These are phyloP conservation scores for Dryocosmus kuriphilus DNA, from an alignment of 2,888 invertebrate genomes.

Conservation along the genomic window DNA sequence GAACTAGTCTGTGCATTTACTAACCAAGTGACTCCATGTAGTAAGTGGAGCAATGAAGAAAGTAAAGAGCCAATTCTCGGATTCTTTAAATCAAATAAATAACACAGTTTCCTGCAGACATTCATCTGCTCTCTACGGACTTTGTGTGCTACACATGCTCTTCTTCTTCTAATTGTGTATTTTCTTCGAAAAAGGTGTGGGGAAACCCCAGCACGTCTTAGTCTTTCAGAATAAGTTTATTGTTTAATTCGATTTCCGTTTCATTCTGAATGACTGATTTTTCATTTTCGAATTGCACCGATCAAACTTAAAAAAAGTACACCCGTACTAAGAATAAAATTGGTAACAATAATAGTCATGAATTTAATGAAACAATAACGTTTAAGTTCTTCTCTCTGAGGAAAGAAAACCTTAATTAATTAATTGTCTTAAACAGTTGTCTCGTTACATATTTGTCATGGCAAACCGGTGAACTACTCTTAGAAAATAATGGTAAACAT, in stretches of 20 bases:
- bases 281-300: neutral
- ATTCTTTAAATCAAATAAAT: conserved; percentile 29
- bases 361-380: neutral
- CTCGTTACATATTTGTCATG: neutral
- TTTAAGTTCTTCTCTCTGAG: neutral
- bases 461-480: conserved; percentile 1
- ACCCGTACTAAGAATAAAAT: neutral
- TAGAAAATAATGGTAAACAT: conserved; percentile 17
- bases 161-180: conserved; percentile 17
- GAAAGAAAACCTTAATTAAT: too few species aligned
- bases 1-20: conserved; percentile 26
- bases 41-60: conserved; percentile 25
- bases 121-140: conserved; percentile 13
- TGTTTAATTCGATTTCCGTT: neutral
- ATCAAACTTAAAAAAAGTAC: neutral
- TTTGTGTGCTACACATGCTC: neutral
- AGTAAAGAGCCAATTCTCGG: conserved; percentile 30
- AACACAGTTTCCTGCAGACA: conserved; percentile 17
- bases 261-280: neutral
- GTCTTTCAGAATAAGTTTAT: neutral
- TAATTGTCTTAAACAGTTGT: conserved; percentile 16
- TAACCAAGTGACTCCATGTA: neutral
- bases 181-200: neutral
- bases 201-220: neutral
- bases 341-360: neutral